Conservation (phyloP, 2,888 invertebrate species). For the Atherix ibis region DNA sequence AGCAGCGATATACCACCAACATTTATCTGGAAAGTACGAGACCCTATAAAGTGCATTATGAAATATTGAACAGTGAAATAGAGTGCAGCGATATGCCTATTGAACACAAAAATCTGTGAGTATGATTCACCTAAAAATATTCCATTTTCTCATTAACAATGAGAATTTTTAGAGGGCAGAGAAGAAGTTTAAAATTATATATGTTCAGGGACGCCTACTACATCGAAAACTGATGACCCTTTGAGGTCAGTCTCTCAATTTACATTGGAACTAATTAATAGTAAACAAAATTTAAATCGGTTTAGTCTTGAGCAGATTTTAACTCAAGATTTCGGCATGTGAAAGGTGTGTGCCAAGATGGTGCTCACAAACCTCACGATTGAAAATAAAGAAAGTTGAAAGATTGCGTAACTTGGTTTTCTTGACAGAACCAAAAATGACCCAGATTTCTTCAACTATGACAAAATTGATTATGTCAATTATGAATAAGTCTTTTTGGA, state of each 20-base stretch:
- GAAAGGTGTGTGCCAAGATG: constrained; percentile 2
- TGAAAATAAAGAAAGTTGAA: constrained; percentile 1
- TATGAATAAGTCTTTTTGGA: background rate
- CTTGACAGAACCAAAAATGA: constrained; percentile 1
- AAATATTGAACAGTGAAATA: no score
- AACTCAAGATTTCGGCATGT: constrained; percentile 1
- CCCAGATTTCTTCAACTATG: constrained; percentile 1
- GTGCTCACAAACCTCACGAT: background rate
- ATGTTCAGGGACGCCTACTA: background rate
- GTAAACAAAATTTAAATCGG: background rate
- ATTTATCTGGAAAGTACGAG: no score
- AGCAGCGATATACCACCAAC: no score
- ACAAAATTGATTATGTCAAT: background rate
- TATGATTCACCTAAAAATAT: no score
- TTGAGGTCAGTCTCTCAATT: background rate
- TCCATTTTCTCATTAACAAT: no score
- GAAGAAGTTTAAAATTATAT: background rate
- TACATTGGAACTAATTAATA: background rate
- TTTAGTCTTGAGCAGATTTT: constrained; percentile 1
- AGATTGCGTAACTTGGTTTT: background rate
- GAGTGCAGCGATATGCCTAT: no score
- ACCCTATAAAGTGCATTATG: no score
- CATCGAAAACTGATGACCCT: background rate
- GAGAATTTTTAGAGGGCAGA: background rate
- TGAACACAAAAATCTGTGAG: no score